Evolutionary conservation across 1,140 invertebrate genomes (phyloP), one percentile per base, ranked within the genome.

Genomic region (Drosophila teissieri): DNA sequence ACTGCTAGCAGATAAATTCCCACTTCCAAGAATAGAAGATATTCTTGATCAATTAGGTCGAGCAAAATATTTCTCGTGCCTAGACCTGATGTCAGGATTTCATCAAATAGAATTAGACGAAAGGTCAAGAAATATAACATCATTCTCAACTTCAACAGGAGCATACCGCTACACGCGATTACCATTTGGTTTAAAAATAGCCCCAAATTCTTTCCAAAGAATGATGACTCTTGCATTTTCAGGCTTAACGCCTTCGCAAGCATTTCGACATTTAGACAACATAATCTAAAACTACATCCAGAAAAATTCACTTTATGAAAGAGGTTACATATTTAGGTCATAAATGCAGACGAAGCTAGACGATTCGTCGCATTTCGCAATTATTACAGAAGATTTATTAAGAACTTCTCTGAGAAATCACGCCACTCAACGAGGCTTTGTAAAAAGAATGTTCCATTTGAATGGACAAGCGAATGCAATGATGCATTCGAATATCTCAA

Each of bases 101-200:
- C 22, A 24, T 24, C 22, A 24, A 24, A 24, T 24, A 24, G 22
- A 24, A 24, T 4, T 24, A 24, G 4, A 4, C 24, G 24, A 24
- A 4, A 19, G 19, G 19, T 19, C 19, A 19, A 19, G 19, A 19
- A 19, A 19, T 2, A 31, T 31, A 31, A 31, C 27, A 31, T 31
- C 27, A 31, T 31, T 31, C 31, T 31, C 8, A 31, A 31, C 31
- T 31, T 31, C 7, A 8, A 15, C 40, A 8, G 40, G 64, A 8
- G 57, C 46, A 3, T 67, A 57, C 45, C 63, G 63, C 37, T 45
- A 57, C 46, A 52, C 54, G 15, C 55, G 44, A 69, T 55, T 51
- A 62, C 27, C 46, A 10, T 49, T 49, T 22, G 2, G 22, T 6
- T 48, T 24, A 24, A 24, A 24, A 27, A 48, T 24, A 48, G 45